phyloP scores from a whole-genome alignment of 2,797 vertebrate species.

The Macroramphosus scolopax region DNA sequence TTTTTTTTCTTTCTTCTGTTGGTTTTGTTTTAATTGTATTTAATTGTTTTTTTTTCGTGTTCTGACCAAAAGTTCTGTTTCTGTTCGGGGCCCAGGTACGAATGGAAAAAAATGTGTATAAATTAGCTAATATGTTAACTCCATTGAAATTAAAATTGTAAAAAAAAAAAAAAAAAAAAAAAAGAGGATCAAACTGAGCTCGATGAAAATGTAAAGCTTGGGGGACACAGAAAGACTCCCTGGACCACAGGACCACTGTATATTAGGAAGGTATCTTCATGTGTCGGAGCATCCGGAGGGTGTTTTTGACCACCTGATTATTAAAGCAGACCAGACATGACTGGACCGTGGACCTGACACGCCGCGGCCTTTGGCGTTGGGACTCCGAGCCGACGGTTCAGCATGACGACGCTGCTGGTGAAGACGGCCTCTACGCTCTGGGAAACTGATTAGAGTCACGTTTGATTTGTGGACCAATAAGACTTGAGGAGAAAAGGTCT shows the following conservation, averaged over 20 bases:
- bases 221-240: constrained; percentile 34
- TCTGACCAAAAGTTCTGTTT: constrained; percentile 58
- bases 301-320: constrained; percentile 33
- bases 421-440: constrained; percentile 35
- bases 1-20: constrained; percentile 55
- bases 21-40: constrained; percentile 60
- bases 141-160: constrained; percentile 52
- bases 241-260: constrained; percentile 55
- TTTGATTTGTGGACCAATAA: constrained; percentile 62
- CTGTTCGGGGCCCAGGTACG: constrained; percentile 47
- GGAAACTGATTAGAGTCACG: constrained; percentile 35
- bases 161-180: too few species aligned
- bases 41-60: constrained; percentile 64
- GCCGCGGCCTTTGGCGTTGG: constrained; percentile 22
- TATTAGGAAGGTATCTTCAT: constrained; percentile 43
- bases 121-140: constrained; percentile 60
- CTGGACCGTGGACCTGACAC: constrained; percentile 46
- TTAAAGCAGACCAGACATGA: constrained; percentile 35
- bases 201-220: constrained; percentile 33
- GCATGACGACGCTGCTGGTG: constrained; percentile 4
- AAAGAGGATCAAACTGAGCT: constrained; percentile 52
- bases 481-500: constrained; percentile 49
- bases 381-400: constrained; percentile 25
- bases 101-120: constrained; percentile 64
- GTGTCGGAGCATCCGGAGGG: constrained; percentile 22